These are phyloP conservation scores for Bhutanitis thaidina DNA, from an alignment of 2,888 invertebrate species.

Conservation along the genomic window DNA sequence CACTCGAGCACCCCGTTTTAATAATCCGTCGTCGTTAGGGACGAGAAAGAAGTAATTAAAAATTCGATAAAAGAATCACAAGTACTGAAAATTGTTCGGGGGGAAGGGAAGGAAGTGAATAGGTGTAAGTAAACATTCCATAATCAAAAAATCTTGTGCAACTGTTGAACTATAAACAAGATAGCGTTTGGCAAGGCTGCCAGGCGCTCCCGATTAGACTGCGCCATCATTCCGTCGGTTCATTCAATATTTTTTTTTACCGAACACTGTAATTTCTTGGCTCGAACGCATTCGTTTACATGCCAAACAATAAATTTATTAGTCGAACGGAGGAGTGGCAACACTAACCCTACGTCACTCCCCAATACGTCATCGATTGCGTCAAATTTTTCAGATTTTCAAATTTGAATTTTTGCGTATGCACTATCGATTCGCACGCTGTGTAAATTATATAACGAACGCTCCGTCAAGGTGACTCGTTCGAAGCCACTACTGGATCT, in stretches of 20 bases:
- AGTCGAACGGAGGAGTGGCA: slow-evolving; percentile 76
- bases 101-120: slow-evolving; percentile 28
- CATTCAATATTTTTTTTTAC: slow-evolving; percentile 76
- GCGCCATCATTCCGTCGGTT: slow-evolving; percentile 71
- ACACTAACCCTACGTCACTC: slow-evolving; percentile 66
- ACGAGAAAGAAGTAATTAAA: slow-evolving; percentile 67
- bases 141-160: slow-evolving; percentile 54
- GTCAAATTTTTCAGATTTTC: slow-evolving; percentile 63
- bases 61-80: slow-evolving; percentile 55
- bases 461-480: slow-evolving; percentile 76
- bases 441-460: slow-evolving; percentile 59
- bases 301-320: slow-evolving; percentile 81
- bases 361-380: slow-evolving; percentile 63
- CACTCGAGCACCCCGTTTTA: slow-evolving; percentile 62
- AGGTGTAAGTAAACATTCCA: slow-evolving; percentile 44
- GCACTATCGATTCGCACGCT: slow-evolving; percentile 45
- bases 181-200: slow-evolving; percentile 67
- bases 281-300: slow-evolving; percentile 79
- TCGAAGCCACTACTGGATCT: slow-evolving; percentile 71
- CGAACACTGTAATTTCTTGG: slow-evolving; percentile 78
- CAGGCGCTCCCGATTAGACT: slow-evolving; percentile 62
- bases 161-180: slow-evolving; percentile 65
- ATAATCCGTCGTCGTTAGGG: slow-evolving; percentile 66
- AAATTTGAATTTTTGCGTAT: slow-evolving; percentile 50
- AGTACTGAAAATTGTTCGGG: slow-evolving; percentile 15